A percentile compares a stretch with the other conserved stretches of the same genome.
Evolutionary conservation across 2,797 vertebrate species (phyloP).

Genomic region (Crocodylus rhombifer): DNA sequence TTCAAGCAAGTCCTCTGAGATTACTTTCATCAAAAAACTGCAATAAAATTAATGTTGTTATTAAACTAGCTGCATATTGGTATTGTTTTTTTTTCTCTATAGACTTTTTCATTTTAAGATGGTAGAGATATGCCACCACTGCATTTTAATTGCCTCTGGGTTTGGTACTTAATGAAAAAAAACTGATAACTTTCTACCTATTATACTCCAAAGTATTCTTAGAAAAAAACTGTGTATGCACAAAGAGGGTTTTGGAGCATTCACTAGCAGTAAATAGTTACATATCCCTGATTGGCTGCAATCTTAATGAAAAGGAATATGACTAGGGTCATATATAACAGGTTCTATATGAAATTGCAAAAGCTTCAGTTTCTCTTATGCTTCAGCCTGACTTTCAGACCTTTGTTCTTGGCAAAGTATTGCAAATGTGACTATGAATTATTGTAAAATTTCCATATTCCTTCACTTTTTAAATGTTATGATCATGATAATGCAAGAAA

Average conservation of each 20-base stretch:
- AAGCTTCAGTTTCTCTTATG: not conserved
- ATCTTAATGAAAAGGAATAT: not conserved
- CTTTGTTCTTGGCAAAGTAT: not conserved
- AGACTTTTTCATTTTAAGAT: not conserved
- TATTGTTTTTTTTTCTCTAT: not conserved
- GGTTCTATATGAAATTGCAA: not conserved
- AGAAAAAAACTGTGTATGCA: not conserved
- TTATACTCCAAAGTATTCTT: not conserved
- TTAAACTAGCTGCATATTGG: not conserved
- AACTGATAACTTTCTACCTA: not conserved
- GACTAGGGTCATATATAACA: not conserved
- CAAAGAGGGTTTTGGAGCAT: not conserved
- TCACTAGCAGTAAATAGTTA: not conserved
- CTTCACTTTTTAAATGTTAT: too few species aligned
- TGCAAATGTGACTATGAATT: not conserved
- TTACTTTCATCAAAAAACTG: not conserved
- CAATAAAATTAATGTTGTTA: not conserved
- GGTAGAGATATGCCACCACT: conserved; percentile 12
- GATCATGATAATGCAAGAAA: too few species aligned
- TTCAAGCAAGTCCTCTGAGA: not conserved
- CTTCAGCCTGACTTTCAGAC: not conserved
- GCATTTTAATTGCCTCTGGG: conserved; percentile 15
- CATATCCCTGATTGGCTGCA: not conserved
- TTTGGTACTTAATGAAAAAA: not conserved
- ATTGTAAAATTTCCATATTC: too few species aligned